Evolutionary conservation across 2,113 vertebrate genomes (phyloP).

Genomic region (Cyanistes caeruleus): DNA sequence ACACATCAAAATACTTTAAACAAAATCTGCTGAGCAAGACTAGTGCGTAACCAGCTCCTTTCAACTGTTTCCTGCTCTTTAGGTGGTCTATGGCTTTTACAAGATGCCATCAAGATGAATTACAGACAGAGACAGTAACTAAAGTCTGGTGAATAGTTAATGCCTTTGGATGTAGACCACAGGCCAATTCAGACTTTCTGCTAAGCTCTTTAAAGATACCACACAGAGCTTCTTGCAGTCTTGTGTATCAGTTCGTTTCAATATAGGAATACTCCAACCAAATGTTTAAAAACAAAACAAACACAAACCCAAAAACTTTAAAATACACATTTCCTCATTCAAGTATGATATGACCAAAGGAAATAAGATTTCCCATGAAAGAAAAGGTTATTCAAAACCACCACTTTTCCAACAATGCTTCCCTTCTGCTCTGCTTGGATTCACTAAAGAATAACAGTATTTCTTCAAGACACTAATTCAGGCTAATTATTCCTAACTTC

Average conservation of each 20-base stretch:
- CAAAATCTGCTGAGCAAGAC: constrained; percentile 2
- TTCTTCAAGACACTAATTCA: not conserved
- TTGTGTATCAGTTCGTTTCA: not conserved
- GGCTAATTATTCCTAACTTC: not conserved
- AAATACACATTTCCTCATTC: not conserved
- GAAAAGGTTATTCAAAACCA: not conserved
- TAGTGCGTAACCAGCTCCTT: not conserved
- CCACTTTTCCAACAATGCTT: not conserved
- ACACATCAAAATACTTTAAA: not conserved
- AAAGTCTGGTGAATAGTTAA: not conserved
- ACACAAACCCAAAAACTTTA: not conserved
- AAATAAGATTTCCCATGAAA: not conserved
- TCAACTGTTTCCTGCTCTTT: constrained; percentile 5
- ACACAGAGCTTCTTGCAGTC: not conserved
- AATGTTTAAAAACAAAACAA: not conserved
- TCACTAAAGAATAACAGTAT: not conserved
- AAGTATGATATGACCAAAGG: not conserved
- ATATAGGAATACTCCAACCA: not conserved
- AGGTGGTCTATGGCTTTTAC: not conserved
- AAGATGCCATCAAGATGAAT: constrained; percentile 8
- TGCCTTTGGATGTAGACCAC: not conserved
- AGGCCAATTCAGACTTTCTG: not conserved
- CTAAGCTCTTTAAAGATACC: not conserved
- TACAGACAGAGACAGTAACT: not conserved
- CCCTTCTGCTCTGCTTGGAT: not conserved